Evolutionary conservation across 2,888 invertebrate species (phyloP).

Genomic region (Bombyx huttoni): DNA sequence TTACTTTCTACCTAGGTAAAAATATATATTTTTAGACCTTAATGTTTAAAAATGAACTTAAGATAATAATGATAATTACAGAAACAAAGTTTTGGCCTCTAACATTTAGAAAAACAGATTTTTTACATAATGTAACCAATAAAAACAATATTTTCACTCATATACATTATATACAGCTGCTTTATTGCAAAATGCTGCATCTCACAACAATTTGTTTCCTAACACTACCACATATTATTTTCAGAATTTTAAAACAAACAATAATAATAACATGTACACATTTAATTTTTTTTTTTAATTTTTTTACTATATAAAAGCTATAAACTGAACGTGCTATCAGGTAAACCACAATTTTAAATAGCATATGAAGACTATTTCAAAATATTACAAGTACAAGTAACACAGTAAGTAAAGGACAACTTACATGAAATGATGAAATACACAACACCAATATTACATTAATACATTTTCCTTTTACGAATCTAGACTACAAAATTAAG

Average conservation of each 20-base stretch:
- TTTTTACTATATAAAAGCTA: too few relatives aligned
- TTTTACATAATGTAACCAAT: neutral
- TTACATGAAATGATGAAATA: neutral
- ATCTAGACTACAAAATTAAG: neutral
- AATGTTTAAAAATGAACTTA: neutral
- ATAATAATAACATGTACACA: too few relatives aligned
- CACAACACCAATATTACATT: neutral
- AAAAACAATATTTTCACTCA: slow-evolving; percentile 5
- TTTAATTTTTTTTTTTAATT: too few relatives aligned
- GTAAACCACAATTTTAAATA: neutral
- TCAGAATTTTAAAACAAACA: too few relatives aligned
- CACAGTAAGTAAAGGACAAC: too few relatives aligned
- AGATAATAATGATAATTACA: neutral
- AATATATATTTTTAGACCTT: neutral
- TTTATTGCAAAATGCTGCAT: too few relatives aligned
- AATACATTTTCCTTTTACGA: neutral
- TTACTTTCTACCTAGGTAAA: neutral
- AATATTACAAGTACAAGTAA: neutral
- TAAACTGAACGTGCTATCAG: too few relatives aligned
- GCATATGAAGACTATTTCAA: neutral
- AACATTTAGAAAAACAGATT: neutral
- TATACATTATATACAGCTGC: slow-evolving; percentile 31
- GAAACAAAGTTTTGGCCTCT: neutral
- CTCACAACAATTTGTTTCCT: slow-evolving; percentile 20
- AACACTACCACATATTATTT: slow-evolving; percentile 15